Evolutionary conservation across 2,888 invertebrate species (phyloP), one percentile per base, ranked within the genome.

Genomic region (Cotesia congregata): DNA sequence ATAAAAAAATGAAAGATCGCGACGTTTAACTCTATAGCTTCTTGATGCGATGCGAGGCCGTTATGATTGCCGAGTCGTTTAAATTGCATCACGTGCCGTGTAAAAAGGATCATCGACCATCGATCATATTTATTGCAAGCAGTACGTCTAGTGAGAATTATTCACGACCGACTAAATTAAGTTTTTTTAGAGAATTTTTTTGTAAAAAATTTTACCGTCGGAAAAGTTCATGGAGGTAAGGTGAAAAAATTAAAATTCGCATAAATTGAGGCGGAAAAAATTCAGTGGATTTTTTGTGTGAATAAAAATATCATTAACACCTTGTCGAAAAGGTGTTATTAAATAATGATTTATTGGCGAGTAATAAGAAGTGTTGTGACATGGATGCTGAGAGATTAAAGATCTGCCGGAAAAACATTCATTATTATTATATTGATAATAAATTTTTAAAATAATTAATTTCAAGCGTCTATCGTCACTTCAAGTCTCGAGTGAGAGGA

Each of bases 291-390:
- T 62, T 73, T 73, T n/a, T 6, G 73, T 50, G 67, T 59, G 65
- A 50, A 77, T 80, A 80, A 82, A 81, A 82, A 82, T 78, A 75
- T 82, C 82, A 81, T 83, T 83, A 81, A 80, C 82, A 82, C 84
- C 81, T 81, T 75, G 61, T 38, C 38, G 76, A 76, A 65, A 77
- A 75, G 30, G 41, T 78, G 79, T 83, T 82, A 80, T 84, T 82
- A 80, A 83, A 79, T 78, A 79, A 82, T 81, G 50, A 84, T 82
- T 84, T 83, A 83, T 82, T 76, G 80, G 67, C 70, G 60, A 59
- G 67, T 77, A 80, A 81, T 77, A 79, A 79, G 50, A 12, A 50
- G 77, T 76, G 75, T 77, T 77, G 67, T 62, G 65, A 78, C 61
- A 65, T 12, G 30, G 30, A 30, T 30, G 65, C 5, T 65, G 65